Percentiles rank a stretch among this genome's conserved stretches.
Evolutionary conservation across 1,140 invertebrate genomes (phyloP).

Genomic region (Scaptodrosophila lebanonensis): DNA sequence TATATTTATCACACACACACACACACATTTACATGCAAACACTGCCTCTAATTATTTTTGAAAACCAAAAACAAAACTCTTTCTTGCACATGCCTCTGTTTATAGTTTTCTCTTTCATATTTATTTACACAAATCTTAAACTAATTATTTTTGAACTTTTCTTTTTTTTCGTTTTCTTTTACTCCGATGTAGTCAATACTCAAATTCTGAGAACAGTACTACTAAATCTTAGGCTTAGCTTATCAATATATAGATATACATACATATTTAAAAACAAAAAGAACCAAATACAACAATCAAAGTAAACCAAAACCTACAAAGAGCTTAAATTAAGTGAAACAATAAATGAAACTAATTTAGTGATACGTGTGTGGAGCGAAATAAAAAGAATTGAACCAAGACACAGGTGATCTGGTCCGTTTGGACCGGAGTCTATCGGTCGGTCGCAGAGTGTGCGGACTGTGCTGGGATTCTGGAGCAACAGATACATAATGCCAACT

Average conservation of each 20-base stretch:
- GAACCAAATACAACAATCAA: constrained; percentile 19
- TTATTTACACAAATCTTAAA: constrained; percentile 34
- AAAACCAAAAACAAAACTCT: too few species aligned
- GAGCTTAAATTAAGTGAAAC: constrained; percentile 6
- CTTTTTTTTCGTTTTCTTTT: constrained; percentile 52
- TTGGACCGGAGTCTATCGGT: too few species aligned
- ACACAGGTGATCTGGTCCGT: too few species aligned
- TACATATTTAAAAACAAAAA: constrained; percentile 16
- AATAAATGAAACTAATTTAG: constrained; percentile 14
- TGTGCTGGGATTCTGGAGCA: too few species aligned
- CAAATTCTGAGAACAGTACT: constrained; percentile 71
- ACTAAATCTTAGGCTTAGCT: constrained; percentile 61
- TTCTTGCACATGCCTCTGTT: constrained; percentile 14
- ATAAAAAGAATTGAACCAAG: too few species aligned
- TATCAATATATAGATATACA: constrained; percentile 12
- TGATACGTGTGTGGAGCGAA: constrained; percentile 8
- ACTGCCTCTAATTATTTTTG: too few species aligned
- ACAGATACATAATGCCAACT: too few species aligned
- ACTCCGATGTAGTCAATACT: constrained; percentile 60
- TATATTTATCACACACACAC: constrained; percentile 13
- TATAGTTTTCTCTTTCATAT: constrained; percentile 24
- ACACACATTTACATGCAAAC: too few species aligned
- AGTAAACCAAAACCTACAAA: constrained; percentile 10
- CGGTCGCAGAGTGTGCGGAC: too few species aligned
- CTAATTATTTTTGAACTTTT: constrained; percentile 61